phyloP scores from a whole-genome alignment of 1,140 invertebrate species.

The Melipona quadrifasciata region DNA sequence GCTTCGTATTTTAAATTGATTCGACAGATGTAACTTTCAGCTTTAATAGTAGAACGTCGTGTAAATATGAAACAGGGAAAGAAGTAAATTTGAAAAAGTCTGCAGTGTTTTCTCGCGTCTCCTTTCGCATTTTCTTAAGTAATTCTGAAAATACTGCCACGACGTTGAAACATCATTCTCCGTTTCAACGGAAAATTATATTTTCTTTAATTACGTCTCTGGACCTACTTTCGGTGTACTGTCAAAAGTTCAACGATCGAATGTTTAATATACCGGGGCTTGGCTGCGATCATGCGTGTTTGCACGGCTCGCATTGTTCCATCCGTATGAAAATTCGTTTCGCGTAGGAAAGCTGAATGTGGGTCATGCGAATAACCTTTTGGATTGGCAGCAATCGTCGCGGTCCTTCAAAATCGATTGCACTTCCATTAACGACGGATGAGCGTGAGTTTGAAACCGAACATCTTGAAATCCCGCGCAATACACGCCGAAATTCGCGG shows the following conservation, averaged over 20 bases:
- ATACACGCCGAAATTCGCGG: not conserved
- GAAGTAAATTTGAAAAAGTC: no score
- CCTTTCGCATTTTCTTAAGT: no score
- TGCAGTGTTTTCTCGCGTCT: not conserved
- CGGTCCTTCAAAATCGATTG: constrained; percentile 46
- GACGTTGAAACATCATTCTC: no score
- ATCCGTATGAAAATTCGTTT: constrained; percentile 29
- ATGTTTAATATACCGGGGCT: not conserved
- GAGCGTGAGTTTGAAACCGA: constrained; percentile 15
- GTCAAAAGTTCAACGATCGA: not conserved
- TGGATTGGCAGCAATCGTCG: constrained; percentile 27
- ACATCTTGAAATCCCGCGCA: not conserved
- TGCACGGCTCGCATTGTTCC: no score
- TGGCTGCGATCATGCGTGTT: not conserved
- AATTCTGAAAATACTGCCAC: no score
- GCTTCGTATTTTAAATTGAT: not conserved
- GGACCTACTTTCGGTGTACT: not conserved
- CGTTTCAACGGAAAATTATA: not conserved
- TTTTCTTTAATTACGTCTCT: not conserved
- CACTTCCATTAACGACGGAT: constrained; percentile 5
- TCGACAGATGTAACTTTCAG: not conserved
- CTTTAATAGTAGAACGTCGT: no score
- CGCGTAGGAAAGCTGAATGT: constrained; percentile 15
- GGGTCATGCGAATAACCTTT: constrained; percentile 50
- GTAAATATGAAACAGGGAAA: no score